Evolutionary conservation across 2,888 invertebrate species (phyloP), one percentile per base, ranked within the genome.

Genomic region (Drosophila anceps): DNA sequence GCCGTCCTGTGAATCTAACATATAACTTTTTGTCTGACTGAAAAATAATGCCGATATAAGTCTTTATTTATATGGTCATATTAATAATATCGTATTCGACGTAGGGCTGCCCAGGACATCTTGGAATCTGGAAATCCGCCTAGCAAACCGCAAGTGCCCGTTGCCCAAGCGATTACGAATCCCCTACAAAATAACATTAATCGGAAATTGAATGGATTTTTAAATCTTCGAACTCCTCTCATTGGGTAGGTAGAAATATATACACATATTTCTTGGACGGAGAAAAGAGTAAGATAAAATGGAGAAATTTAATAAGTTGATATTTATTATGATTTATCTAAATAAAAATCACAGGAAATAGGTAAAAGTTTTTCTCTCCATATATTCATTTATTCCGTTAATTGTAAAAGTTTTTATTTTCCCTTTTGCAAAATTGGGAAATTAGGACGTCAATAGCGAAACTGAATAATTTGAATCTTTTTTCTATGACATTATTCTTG

Each of bases 151-250:
- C 87, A 71, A 73, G 76, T 69, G 20, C 77, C 82, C 41, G 70
- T 82, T 61, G 63, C 85, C 44, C 87, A 78, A 68, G 76, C 82
- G 53, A 69, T 81, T 44, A 73, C 90, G 37, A 91, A 90, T 58
- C 91, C 91, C 37, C 78, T 92, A 37, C 92, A 92, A 82, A 93
- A 92, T 73, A 93, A 93, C 75, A 91, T 93, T 43, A 93, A 93
- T 81, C 81, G 92, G 35, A 93, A 93, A 81, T 74, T 93, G 29
- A 93, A 93, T 84, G 93, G 93, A 59, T 93, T 93, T 79, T 85
- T 93, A 39, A 93, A 91, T 75, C 84, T 93, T n/a, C 92, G 92
- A 81, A 92, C 92, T 50, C 93, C 93, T 62, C 78, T 93, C 15
- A 93, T 93, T 73, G 93, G 93, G 93, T 93, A 84, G 65, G 91